A percentile compares a stretch with the other conserved stretches of the same genome.
Conservation (phyloP, 2,888 invertebrate species). For the Nezara viridula region DNA sequence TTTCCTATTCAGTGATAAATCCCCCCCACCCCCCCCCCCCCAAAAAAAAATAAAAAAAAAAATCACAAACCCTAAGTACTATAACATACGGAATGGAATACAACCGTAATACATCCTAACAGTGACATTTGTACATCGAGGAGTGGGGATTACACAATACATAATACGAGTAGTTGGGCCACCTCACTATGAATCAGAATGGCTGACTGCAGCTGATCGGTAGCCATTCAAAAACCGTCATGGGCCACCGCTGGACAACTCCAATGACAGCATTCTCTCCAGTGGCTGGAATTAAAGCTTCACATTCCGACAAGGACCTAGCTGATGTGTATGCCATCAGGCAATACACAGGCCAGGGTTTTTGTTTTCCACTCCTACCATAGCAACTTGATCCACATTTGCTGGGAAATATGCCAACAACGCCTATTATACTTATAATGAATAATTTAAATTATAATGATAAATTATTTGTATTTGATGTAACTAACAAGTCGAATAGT, state of each 20-base stretch:
- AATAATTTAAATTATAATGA: not conserved
- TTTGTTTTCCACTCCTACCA: not conserved
- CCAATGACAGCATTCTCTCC: not conserved
- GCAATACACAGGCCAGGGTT: too few species aligned
- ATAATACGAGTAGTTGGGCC: not conserved
- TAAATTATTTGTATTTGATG: not conserved
- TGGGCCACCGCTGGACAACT: not conserved
- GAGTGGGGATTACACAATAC: too few species aligned
- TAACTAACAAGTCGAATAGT: too few species aligned
- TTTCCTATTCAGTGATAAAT: too few species aligned
- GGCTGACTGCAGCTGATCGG: not conserved
- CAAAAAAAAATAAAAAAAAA: too few species aligned
- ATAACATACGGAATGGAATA: too few species aligned
- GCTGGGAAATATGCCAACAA: not conserved
- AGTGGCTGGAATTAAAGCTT: conserved; percentile 3
- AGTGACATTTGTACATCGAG: too few species aligned
- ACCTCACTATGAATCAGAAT: not conserved
- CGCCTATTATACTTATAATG: not conserved
- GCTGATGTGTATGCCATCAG: not conserved
- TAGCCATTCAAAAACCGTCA: not conserved
- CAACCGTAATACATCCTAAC: too few species aligned
- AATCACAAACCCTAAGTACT: too few species aligned
- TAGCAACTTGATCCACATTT: not conserved
- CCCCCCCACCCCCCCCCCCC: too few species aligned
- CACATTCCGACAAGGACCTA: conserved; percentile 5